Conservation (phyloP, 2,113 vertebrate genomes). For the Sterrhoptilus dennistouni region DNA sequence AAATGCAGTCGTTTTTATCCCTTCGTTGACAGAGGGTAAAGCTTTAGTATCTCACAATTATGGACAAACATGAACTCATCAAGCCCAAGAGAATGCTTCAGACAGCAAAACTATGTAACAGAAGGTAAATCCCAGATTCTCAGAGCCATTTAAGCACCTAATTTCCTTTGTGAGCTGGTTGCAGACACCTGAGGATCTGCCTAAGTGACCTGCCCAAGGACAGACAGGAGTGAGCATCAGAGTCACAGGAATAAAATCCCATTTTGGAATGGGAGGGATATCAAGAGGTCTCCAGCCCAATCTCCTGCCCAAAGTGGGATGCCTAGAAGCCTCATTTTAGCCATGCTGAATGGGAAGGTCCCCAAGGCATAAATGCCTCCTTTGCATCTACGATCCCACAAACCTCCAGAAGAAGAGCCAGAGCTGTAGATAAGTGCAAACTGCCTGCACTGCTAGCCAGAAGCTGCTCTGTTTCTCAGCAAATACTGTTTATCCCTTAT, state of each 20-base stretch:
- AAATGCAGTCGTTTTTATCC: neutral
- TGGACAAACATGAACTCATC: neutral
- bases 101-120: neutral
- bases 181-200: neutral
- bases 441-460: neutral
- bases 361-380: neutral
- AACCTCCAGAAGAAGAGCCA: neutral
- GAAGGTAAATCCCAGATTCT: neutral
- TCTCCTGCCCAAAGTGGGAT: neutral
- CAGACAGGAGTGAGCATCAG: neutral
- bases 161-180: neutral
- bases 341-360: neutral
- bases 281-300: neutral
- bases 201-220: neutral
- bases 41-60: neutral
- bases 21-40: neutral
- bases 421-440: neutral
- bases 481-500: conserved; percentile 17
- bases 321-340: neutral
- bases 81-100: neutral
- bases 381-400: neutral
- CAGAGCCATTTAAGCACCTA: neutral
- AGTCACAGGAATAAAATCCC: neutral
- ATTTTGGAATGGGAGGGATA: neutral
- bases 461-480: neutral